Base-by-base conservation (phyloP, 2,888 invertebrate genomes). In the Calephelis perditalis region DNA sequence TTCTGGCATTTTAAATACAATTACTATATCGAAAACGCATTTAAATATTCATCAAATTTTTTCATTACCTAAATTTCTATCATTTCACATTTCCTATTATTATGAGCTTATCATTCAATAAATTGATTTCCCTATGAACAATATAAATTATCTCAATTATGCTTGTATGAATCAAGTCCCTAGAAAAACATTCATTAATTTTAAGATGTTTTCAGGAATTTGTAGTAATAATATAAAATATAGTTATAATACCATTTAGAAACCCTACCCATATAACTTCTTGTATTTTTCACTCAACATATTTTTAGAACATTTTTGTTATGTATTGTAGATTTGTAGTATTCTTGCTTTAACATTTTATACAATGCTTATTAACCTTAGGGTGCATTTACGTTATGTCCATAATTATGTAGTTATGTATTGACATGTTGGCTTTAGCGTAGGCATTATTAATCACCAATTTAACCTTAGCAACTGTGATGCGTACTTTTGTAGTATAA, bases 381-480 rank as follows among this genome's bases (percentile, higher is more conserved):
- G 56, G n/a, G 11, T 37, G 52, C 15, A 26, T 49, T 47, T 49
- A 49, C 52, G 26, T 52, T 52, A 52, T 52, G 52, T 52, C 52
- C 35, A 35, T 52, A 52, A 56, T 59, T 59, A 59, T 45, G 59
- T 59, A 59, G 59, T 55, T 56, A 26, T 26, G 26, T 26, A 55
- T 67, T 74, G 77, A 64, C 61, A 64, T 73, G 71, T 78, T 75
- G 73, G 88, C 88, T 90, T 86, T 70, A 79, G 87, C 89, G 76
- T 78, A 71, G 75, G 87, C 88, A 84, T 81, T 75, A 75, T 74
- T 85, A 84, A 83, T 76, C 70, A 73, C 63, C 67, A 66, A 67
- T 80, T 60, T 63, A 83, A 82, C 76, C 70, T 70, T 71, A 76
- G 88, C 86, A 80, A 89, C 90, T 89, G 90, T 88, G 79, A 86